Percentiles rank a stretch among this genome's conserved stretches.
Evolutionary conservation across 2,888 invertebrate genomes (phyloP).

Genomic region (Meiosimyza decipiens): DNA sequence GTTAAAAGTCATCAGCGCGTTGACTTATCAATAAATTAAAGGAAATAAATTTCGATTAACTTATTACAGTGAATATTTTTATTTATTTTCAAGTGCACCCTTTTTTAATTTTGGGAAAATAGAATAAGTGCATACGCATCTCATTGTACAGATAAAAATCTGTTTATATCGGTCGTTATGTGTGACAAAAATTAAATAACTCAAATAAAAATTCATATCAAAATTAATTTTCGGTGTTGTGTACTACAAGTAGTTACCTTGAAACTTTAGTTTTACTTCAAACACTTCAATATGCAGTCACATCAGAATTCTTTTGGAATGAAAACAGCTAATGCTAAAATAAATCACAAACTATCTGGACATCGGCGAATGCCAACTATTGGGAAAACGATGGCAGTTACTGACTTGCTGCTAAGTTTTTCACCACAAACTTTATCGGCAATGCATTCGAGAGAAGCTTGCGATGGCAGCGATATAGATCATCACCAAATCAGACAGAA

Average conservation of each 20-base stretch:
- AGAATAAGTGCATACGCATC: too few species aligned
- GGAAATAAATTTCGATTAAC: too few species aligned
- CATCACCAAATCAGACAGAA: background rate
- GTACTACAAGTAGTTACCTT: too few species aligned
- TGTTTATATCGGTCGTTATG: background rate
- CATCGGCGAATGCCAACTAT: constrained; percentile 61
- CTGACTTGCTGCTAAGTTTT: constrained; percentile 60
- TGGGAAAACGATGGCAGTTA: constrained; percentile 65
- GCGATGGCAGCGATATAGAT: constrained; percentile 33
- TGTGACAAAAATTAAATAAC: constrained; percentile 8
- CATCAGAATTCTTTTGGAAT: constrained; percentile 47
- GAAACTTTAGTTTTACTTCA: too few species aligned
- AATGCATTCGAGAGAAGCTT: constrained; percentile 43
- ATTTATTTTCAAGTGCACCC: too few species aligned
- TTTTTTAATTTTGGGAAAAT: too few species aligned
- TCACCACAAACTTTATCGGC: constrained; percentile 42
- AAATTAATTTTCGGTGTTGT: too few species aligned
- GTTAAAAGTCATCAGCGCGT: too few species aligned
- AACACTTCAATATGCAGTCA: constrained; percentile 47
- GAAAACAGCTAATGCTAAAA: constrained; percentile 27
- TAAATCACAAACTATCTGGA: constrained; percentile 48
- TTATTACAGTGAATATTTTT: too few species aligned
- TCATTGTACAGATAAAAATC: too few species aligned
- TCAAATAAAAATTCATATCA: too few species aligned
- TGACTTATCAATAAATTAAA: background rate